Evolutionary conservation across 2,113 vertebrate species (phyloP), one percentile per base, ranked within the genome.

Genomic region (Cyanoderma ruficeps): DNA sequence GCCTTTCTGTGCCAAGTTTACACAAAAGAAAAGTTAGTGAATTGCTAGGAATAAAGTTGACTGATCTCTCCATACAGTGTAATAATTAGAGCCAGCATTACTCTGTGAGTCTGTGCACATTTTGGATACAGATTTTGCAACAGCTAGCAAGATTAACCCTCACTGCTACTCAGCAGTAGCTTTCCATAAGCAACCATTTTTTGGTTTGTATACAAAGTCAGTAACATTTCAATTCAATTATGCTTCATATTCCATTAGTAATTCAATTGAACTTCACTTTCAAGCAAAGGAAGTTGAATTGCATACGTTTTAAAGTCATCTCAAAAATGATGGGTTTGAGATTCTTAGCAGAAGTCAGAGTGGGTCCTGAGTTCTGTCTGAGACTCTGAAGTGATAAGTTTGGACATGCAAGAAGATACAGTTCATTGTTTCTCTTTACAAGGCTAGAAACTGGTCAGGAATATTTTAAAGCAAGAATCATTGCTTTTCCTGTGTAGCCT

Each of bases 11-110:
- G 95, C 96, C 96, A 97, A 97, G 97, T 97, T 97, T 97, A 97
- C 71, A 97, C 93, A 96, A 97, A 96, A 92, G 96, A 96, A 95
- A 97, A 96, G 91, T 97, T 93, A 96, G 91, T 93, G 94, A 95
- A 97, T 97, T 97, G 94, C 95, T 90, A 90, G 72, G 89, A 95
- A 97, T 92, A 95, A 95, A 96, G 86, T 91, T 95, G 95, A 96
- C 97, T 97, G 95, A 94, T 97, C 93, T 96, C 86, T 94, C 91
- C 74, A 79, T 87, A 78, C 74, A 91, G 87, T 96, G 75, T 92
- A 97, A 96, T 96, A 94, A 95, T 96, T 92, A 95, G 94, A 93
- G 96, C 88, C 95, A 95, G 85, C 65, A 90, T 91, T 97, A 85
- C 78, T 87, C 47, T 13, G 25, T 92, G 82, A 78, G 75, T 87